Evolutionary conservation across 1,140 invertebrate species (phyloP).

Genomic region (Macrobrachium rosenbergii): DNA sequence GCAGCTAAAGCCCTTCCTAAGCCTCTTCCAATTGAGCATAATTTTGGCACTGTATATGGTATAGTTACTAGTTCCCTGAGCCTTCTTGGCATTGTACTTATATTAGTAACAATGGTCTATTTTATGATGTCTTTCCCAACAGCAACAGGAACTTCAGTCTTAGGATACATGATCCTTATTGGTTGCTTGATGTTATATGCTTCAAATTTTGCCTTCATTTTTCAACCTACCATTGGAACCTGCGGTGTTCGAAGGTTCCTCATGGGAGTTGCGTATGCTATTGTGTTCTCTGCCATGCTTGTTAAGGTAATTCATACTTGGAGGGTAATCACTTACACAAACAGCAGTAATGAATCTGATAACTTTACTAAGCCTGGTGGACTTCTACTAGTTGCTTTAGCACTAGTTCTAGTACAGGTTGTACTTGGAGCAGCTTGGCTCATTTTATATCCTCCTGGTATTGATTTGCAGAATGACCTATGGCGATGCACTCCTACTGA

Average conservation of each 20-base stretch:
- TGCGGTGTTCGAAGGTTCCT: conserved; percentile 72
- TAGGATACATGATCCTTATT: conserved; percentile 73
- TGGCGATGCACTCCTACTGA: conserved; percentile 68
- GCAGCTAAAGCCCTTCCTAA: conserved; percentile 68
- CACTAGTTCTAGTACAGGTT: conserved; percentile 70
- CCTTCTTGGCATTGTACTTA: conserved; percentile 68
- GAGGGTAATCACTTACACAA: conserved; percentile 61
- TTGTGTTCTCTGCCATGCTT: conserved; percentile 72
- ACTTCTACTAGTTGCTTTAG: conserved; percentile 68
- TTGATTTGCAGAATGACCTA: conserved; percentile 59
- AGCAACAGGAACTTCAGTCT: conserved; percentile 71
- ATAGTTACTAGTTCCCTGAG: conserved; percentile 67
- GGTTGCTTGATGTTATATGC: conserved; percentile 72
- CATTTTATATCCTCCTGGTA: conserved; percentile 70
- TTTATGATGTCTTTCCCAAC: conserved; percentile 72
- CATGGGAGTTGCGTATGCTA: conserved; percentile 71
- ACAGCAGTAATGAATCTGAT: conserved; percentile 31
- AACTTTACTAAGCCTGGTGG: conserved; percentile 69
- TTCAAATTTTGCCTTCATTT: conserved; percentile 72
- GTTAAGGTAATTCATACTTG: conserved; percentile 73
- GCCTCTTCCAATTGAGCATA: conserved; percentile 67
- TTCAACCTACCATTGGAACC: conserved; percentile 70
- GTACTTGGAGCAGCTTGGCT: conserved; percentile 72
- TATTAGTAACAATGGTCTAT: conserved; percentile 71
- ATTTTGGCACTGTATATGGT: conserved; percentile 71